A percentile compares a stretch with the other conserved stretches of the same genome.
Conservation (phyloP, 2,888 invertebrate species). For the Drosophila mayaguana region DNA sequence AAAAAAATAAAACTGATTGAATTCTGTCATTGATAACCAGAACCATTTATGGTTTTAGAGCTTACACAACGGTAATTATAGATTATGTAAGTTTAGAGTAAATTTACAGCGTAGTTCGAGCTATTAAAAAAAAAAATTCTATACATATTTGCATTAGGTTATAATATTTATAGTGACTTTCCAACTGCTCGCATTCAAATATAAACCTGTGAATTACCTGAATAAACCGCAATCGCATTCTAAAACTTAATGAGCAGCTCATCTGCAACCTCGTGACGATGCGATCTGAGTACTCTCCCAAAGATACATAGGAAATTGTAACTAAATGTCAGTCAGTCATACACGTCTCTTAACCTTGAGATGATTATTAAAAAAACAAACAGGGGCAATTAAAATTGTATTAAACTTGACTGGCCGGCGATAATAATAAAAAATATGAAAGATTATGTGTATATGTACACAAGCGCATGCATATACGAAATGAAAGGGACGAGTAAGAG, state of each 20-base stretch:
- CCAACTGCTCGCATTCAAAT: constrained; percentile 17
- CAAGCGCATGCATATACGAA: background rate
- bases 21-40: background rate
- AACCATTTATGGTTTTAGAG: background rate
- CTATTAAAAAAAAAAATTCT: background rate
- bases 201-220: constrained; percentile 44
- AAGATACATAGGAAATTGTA: constrained; percentile 30
- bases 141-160: constrained; percentile 25
- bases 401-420: constrained; percentile 44
- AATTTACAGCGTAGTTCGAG: background rate
- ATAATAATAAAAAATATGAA: background rate
- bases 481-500: background rate
- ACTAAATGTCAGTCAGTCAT: constrained; percentile 26
- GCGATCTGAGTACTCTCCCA: constrained; percentile 16
- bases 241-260: constrained; percentile 24
- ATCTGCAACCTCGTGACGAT: constrained; percentile 45
- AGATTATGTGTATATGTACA: constrained; percentile 2
- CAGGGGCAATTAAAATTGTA: constrained; percentile 60
- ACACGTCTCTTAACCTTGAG: constrained; percentile 55
- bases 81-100: background rate
- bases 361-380: constrained; percentile 61
- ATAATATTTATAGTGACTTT: constrained; percentile 16
- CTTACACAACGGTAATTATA: background rate
- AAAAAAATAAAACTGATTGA: constrained; percentile 21
- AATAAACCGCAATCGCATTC: constrained; percentile 21